These are phyloP conservation scores for Petaurus breviceps DNA, from an alignment of 2,113 vertebrate species.

Conservation along the genomic window DNA sequence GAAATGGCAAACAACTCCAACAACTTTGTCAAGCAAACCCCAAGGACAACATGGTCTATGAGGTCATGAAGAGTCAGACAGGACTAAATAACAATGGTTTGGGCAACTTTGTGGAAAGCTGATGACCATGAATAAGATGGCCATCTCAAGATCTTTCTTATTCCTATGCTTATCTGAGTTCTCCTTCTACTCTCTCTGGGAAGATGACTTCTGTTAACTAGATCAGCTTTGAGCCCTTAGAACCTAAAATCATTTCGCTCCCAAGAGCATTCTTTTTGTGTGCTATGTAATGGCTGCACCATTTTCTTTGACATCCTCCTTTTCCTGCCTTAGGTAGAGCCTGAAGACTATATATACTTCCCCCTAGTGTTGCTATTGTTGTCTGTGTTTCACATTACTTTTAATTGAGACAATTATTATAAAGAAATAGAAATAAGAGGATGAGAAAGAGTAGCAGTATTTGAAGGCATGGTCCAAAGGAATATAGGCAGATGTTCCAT, in stretches of 20 bases:
- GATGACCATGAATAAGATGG: not conserved
- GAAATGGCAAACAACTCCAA: too few species aligned
- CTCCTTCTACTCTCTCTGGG: not conserved
- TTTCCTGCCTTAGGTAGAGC: not conserved
- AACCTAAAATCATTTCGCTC: conserved; percentile 24
- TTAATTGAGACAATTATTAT: not conserved
- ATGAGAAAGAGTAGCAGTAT: not conserved
- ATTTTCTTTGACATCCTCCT: conserved; percentile 5
- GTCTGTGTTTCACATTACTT: not conserved
- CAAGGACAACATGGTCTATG: too few species aligned
- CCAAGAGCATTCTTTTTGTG: not conserved
- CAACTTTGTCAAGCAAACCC: too few species aligned
- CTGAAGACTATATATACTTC: conserved; percentile 61
- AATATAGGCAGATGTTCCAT: not conserved
- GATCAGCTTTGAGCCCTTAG: conserved; percentile 12
- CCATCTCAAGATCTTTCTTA: not conserved
- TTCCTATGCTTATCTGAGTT: conserved; percentile 21
- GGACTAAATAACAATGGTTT: not conserved
- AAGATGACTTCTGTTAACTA: conserved; percentile 14
- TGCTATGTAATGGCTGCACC: not conserved
- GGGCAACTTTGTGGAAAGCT: not conserved
- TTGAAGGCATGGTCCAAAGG: not conserved
- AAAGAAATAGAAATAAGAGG: not conserved
- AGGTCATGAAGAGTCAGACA: too few species aligned
- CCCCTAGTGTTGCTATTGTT: conserved; percentile 61